These are phyloP conservation scores for Gastracanthus pulcherrimus DNA, from an alignment of 2,888 invertebrate genomes.

Conservation along the genomic window DNA sequence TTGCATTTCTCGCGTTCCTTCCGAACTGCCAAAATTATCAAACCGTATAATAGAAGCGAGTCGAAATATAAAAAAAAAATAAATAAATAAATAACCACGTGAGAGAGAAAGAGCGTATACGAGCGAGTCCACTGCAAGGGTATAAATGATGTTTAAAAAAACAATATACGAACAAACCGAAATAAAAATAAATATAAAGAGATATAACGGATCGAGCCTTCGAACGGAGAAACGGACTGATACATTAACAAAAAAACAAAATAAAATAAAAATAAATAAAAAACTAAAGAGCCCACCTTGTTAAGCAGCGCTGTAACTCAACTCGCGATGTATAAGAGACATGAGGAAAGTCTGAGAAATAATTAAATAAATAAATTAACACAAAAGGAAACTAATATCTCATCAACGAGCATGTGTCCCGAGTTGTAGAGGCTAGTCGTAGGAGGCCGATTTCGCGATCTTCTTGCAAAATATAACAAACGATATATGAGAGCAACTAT, in stretches of 20 bases:
- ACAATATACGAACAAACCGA: conserved; percentile 19
- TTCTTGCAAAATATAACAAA: conserved; percentile 26
- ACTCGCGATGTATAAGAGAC: conserved; percentile 24
- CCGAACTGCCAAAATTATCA: conserved; percentile 59
- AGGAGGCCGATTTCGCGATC: conserved; percentile 39
- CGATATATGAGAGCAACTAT: background rate
- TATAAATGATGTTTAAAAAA: conserved; percentile 27
- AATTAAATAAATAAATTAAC: conserved; percentile 28
- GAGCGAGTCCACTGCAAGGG: conserved; percentile 42
- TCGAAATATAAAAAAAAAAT: conserved; percentile 21
- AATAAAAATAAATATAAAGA: conserved; percentile 8
- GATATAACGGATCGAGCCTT: conserved; percentile 47
- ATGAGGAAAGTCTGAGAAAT: conserved; percentile 54
- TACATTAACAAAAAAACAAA: conserved; percentile 43
- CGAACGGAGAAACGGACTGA: conserved; percentile 47
- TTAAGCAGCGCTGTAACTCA: conserved; percentile 26
- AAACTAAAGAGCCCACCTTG: conserved; percentile 13
- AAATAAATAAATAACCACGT: conserved; percentile 2
- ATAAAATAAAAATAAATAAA: conserved; percentile 15
- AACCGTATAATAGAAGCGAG: conserved; percentile 48
- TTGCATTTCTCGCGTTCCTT: conserved; percentile 58
- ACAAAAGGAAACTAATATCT: conserved; percentile 18
- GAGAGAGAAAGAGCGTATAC: conserved; percentile 29
- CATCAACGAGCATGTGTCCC: conserved; percentile 39
- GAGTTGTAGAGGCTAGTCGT: conserved; percentile 36